phyloP scores from a whole-genome alignment of 2,113 vertebrate species.

The Microtus oregoni region DNA sequence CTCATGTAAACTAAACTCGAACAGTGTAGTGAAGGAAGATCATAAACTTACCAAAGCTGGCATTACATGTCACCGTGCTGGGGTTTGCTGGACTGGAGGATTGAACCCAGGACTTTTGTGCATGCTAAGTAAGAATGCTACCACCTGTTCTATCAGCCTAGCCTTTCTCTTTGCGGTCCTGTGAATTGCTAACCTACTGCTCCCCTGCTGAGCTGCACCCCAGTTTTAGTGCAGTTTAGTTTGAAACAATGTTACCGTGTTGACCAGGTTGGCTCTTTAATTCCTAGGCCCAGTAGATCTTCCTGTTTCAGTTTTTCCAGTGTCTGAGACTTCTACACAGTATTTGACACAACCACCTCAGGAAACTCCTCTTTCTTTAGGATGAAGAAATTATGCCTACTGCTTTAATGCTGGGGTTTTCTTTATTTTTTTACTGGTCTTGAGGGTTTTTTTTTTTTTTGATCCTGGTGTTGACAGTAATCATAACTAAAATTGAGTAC shows the following conservation, averaged over 20 bases:
- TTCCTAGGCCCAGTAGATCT: not conserved
- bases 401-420: slow-evolving; percentile 14
- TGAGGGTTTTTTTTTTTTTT: slow-evolving; percentile 51
- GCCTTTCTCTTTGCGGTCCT: not conserved
- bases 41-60: not conserved
- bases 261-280: not conserved
- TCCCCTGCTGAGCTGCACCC: not conserved
- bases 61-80: not conserved
- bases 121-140: not conserved
- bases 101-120: not conserved
- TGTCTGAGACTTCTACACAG: not conserved
- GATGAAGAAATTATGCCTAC: slow-evolving; percentile 24
- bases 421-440: slow-evolving; percentile 28
- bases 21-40: not conserved
- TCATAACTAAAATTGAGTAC: slow-evolving; percentile 3
- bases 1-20: not conserved
- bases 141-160: not conserved
- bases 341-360: not conserved
- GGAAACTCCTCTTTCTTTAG: not conserved
- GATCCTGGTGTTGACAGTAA: slow-evolving; percentile 35
- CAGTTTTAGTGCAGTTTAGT: not conserved
- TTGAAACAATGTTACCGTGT: not conserved
- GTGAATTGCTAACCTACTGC: not conserved
- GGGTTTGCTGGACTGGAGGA: not conserved
- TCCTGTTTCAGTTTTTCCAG: too few relatives aligned